These are phyloP conservation scores for Synanthedon vespiformis DNA, from an alignment of 2,888 invertebrate species.

Conservation along the genomic window DNA sequence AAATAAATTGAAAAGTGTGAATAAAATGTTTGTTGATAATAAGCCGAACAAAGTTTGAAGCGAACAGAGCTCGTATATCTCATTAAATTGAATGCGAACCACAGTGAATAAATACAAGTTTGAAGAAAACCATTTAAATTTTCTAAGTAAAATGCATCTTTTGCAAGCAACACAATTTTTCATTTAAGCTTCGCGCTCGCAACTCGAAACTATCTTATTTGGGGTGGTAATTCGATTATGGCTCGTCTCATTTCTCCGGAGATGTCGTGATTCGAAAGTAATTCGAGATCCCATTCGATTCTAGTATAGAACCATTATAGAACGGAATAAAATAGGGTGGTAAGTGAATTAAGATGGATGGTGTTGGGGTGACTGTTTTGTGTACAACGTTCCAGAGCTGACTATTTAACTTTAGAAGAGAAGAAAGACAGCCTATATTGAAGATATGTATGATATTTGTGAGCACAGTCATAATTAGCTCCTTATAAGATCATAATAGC, in stretches of 20 bases:
- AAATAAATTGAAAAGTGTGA: too few relatives aligned
- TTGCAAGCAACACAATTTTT: slow-evolving; percentile 18
- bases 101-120: slow-evolving; percentile 2
- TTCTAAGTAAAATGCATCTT: background rate
- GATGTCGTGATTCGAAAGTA: slow-evolving; percentile 46
- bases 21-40: too few relatives aligned
- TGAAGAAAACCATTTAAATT: background rate
- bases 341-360: slow-evolving; percentile 57
- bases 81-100: too few relatives aligned
- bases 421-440: too few relatives aligned
- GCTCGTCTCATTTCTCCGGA: slow-evolving; percentile 46
- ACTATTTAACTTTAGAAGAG: too few relatives aligned
- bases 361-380: slow-evolving; percentile 12
- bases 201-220: slow-evolving; percentile 36
- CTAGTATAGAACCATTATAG: slow-evolving; percentile 18
- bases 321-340: slow-evolving; percentile 28
- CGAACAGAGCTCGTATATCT: too few relatives aligned
- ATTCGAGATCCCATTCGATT: slow-evolving; percentile 36
- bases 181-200: slow-evolving; percentile 21
- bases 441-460: too few relatives aligned
- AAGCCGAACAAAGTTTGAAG: too few relatives aligned
- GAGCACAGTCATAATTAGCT: too few relatives aligned
- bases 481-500: too few relatives aligned
- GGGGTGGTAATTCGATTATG: slow-evolving; percentile 45
- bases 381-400: background rate